phyloP scores from a whole-genome alignment of 2,797 vertebrate species.

The Cygnus olor region DNA sequence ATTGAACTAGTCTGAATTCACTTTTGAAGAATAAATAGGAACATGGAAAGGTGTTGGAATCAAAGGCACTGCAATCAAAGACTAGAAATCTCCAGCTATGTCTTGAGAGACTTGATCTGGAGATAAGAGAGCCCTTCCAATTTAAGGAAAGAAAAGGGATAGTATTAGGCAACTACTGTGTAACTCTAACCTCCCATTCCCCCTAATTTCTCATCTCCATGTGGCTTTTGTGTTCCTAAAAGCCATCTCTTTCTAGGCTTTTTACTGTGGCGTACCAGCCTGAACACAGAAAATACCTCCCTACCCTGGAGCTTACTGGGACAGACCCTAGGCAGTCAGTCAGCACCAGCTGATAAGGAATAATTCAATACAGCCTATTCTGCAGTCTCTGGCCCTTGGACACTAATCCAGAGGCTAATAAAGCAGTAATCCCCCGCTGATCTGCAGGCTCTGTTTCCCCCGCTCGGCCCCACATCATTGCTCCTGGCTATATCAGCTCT shows the following conservation, averaged over 20 bases:
- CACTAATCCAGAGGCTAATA: conserved; percentile 55
- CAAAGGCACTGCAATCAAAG: conserved; percentile 34
- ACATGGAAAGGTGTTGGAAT: conserved; percentile 26
- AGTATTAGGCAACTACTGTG: neutral
- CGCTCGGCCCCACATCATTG: neutral
- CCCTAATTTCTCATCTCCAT: neutral
- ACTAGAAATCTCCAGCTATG: conserved; percentile 12
- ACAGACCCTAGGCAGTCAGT: neutral
- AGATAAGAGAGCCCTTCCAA: conserved; percentile 42
- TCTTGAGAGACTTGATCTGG: conserved; percentile 12
- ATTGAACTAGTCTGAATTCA: conserved; percentile 16
- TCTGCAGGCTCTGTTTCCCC: neutral
- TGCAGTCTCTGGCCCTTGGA: neutral
- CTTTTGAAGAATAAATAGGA: conserved; percentile 59
- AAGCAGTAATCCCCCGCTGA: conserved; percentile 47
- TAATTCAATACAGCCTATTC: conserved; percentile 15
- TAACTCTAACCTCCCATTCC: neutral
- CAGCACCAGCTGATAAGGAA: conserved; percentile 13
- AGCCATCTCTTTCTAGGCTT: neutral
- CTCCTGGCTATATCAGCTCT: neutral
- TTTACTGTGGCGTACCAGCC: neutral
- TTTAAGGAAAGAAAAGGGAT: conserved; percentile 35
- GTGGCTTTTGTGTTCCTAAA: neutral
- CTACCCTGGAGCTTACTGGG: neutral
- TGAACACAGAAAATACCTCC: neutral